These are phyloP conservation scores for Oreochromis niloticus DNA, from an alignment of 2,113 vertebrate species.

Conservation along the genomic window DNA sequence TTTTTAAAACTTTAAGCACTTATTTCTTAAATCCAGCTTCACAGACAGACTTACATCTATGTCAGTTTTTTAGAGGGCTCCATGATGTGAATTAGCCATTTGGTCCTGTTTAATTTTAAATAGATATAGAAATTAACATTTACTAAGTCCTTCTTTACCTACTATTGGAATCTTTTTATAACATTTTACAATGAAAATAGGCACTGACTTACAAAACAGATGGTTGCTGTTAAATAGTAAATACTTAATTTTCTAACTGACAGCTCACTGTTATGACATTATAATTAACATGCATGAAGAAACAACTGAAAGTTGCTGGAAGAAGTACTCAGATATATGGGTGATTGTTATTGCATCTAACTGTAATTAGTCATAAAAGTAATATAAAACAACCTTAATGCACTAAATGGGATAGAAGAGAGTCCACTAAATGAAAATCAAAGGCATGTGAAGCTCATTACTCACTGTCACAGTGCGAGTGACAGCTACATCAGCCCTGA, in stretches of 20 bases:
- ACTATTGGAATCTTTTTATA: not conserved
- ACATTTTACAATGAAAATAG: not conserved
- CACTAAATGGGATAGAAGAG: not conserved
- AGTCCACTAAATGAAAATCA: conserved; percentile 29
- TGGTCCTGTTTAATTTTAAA: not conserved
- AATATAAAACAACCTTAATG: not conserved
- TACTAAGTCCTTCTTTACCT: not conserved
- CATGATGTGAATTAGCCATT: not conserved
- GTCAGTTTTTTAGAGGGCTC: not conserved
- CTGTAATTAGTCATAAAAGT: not conserved
- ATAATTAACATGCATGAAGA: not conserved
- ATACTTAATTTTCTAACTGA: not conserved
- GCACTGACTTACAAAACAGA: not conserved
- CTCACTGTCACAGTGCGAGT: conserved; percentile 42
- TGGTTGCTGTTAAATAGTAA: not conserved
- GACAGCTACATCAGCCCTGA: conserved; percentile 28
- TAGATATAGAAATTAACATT: not conserved
- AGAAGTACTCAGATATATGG: accelerated
- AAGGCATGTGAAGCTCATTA: conserved; percentile 44
- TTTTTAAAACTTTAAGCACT: not conserved
- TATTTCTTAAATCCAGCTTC: not conserved
- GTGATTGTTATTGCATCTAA: not conserved
- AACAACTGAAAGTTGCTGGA: not conserved
- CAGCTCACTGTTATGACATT: not conserved
- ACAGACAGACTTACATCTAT: not conserved